These are phyloP conservation scores for Augochlorella aurata DNA, from an alignment of 2,888 invertebrate genomes.

Conservation along the genomic window DNA sequence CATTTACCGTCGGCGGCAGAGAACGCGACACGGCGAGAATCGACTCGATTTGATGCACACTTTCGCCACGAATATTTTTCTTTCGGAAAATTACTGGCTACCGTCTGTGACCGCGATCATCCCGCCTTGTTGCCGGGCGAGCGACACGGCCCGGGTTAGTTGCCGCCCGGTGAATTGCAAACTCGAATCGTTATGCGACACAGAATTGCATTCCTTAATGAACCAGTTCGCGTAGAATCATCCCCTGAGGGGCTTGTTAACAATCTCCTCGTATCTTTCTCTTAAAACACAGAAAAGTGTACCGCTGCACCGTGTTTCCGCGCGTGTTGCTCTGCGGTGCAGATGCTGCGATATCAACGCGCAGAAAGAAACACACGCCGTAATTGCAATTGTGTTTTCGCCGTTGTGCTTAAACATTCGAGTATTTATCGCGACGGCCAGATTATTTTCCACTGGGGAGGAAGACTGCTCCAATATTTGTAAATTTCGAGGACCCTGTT, in stretches of 20 bases:
- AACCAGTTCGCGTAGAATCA: slow-evolving; percentile 44
- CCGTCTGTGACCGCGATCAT: not conserved
- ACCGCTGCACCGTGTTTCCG: not conserved
- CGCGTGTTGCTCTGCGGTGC: not conserved
- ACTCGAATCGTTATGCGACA: slow-evolving; percentile 34
- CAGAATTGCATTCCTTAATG: slow-evolving; percentile 49
- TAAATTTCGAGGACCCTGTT: not conserved
- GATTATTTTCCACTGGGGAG: not conserved
- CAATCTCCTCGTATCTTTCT: slow-evolving; percentile 29
- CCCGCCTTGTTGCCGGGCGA: slow-evolving; percentile 9
- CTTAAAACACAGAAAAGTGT: slow-evolving; percentile 20
- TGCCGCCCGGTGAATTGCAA: slow-evolving; percentile 47
- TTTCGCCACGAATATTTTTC: slow-evolving; percentile 31
- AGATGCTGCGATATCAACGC: not conserved
- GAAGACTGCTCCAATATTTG: not conserved
- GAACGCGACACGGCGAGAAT: not conserved
- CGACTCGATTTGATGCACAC: slow-evolving; percentile 27
- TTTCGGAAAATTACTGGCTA: slow-evolving; percentile 36
- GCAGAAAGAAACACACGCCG: not conserved
- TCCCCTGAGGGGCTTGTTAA: slow-evolving; percentile 29
- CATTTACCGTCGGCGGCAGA: slow-evolving; percentile 11
- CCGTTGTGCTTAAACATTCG: not conserved
- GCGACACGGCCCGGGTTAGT: slow-evolving; percentile 11
- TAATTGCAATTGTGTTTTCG: slow-evolving; percentile 8
- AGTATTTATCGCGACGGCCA: not conserved